Evolutionary conservation across 2,888 invertebrate species (phyloP), one percentile per base, ranked within the genome.

Genomic region (Brachylomia viminalis): DNA sequence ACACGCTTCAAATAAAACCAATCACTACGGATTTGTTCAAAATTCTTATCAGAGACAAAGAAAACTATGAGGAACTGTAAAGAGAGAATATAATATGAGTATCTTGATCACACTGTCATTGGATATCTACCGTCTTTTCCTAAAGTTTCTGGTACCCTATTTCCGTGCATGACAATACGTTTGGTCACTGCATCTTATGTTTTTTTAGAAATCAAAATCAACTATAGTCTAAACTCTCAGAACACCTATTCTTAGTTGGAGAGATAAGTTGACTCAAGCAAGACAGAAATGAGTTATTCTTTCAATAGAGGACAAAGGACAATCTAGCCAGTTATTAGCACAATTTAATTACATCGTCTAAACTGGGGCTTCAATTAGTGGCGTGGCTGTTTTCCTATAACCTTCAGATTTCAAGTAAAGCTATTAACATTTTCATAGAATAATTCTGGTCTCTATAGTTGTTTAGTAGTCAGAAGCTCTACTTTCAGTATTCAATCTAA

Each of bases 1-100:
- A 85, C 82, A 65, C 71, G 71, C 75, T 75, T 69, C 75, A 85
- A 85, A 82, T 82, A 82, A 72, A 85, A 81, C 65, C 82, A 85
- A 85, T 82, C 82, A 75, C 64, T 49, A 56, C 49, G 56, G 82
- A 75, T 82, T 75, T 75, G 45, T 65, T 27, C 67, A 42, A 27
- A n/a, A 84, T 75, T 72, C 56, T 71, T 80, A 56, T 71, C 61
- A 47, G 33, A 79, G 20, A 45, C 30, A 20, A 30, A 38, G 33
- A 45, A 45, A 56, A 42, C 45, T 61, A 20, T 38, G 10, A 20
- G 42, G 30, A 38, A 38, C 38, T 38, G 38, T 38, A 38, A 33
- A 33, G 38, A 38, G 20, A 54, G 49, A 38, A 23, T 61, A 49
- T 17, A 33, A 49, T 17, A 33, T n/a, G 15, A 45, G 13, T 23